Evolutionary conservation across 2,888 invertebrate species (phyloP).

Genomic region (Scaptomyza parva): DNA sequence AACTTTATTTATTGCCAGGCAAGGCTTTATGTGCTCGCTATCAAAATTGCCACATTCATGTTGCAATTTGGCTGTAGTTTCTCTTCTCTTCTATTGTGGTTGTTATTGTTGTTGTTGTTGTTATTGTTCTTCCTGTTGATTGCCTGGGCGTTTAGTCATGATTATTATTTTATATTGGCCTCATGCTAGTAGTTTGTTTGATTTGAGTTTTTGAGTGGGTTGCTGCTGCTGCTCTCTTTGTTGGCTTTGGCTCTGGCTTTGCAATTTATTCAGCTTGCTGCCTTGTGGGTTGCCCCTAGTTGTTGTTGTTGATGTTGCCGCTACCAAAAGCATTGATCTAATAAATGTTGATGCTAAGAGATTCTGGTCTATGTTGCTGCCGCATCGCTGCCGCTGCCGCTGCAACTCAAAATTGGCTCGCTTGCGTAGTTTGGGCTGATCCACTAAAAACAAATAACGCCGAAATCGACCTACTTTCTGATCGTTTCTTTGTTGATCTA

Average conservation of each 20-base stretch:
- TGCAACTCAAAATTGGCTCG: conserved; percentile 57
- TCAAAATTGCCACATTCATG: conserved; percentile 39
- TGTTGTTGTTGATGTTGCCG: conserved; percentile 20
- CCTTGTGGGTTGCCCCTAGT: conserved; percentile 26
- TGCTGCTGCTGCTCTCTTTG: conserved; percentile 21
- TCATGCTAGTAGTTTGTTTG: conserved; percentile 66
- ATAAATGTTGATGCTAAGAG: conserved; percentile 46
- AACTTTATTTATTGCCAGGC: conserved; percentile 36
- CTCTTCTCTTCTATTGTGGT: conserved; percentile 29
- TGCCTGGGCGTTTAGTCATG: conserved; percentile 63
- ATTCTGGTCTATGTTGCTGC: conserved; percentile 14
- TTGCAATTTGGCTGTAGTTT: conserved; percentile 32
- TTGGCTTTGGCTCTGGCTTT: conserved; percentile 36
- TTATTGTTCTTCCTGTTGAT: conserved; percentile 11
- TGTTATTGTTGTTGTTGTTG: conserved; percentile 24
- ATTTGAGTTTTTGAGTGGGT: conserved; percentile 47
- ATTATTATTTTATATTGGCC: conserved; percentile 71
- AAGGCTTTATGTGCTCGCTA: conserved; percentile 10
- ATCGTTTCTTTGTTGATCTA: conserved; percentile 12
- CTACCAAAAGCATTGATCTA: conserved; percentile 63
- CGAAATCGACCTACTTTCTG: conserved; percentile 68
- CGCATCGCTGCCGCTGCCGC: conserved; percentile 9
- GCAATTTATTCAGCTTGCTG: conserved; percentile 56
- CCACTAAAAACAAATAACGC: conserved; percentile 77
- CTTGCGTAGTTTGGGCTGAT: conserved; percentile 65